Conservation (phyloP, 35 echinoderm and acorn worm genomes). For the Ptychodera flava region DNA sequence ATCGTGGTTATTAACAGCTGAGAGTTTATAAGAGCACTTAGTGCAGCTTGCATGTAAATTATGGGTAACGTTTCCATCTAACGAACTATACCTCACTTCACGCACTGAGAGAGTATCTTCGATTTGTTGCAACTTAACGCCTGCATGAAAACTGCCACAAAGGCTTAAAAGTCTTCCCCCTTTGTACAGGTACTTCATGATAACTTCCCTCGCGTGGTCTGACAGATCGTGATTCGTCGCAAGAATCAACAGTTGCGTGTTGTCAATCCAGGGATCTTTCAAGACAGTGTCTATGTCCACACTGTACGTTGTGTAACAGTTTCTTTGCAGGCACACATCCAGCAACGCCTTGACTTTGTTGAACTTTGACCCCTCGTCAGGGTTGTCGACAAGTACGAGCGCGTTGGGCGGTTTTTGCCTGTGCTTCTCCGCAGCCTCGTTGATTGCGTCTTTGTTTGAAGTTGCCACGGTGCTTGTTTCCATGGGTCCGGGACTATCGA, state of each 20-base stretch:
- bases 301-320: slow-evolving; percentile 84
- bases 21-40: not conserved
- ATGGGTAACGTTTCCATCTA: not conserved
- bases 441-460: not conserved
- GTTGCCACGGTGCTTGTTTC: not conserved
- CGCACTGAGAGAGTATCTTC: not conserved
- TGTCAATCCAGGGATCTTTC: slow-evolving; percentile 81
- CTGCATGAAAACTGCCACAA: not conserved
- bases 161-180: slow-evolving; percentile 7
- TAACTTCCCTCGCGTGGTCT: not conserved
- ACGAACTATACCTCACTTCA: not conserved
- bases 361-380: slow-evolving; percentile 26
- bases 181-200: not conserved
- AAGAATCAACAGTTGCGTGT: slow-evolving; percentile 60
- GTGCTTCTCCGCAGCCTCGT: not conserved
- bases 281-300: slow-evolving; percentile 40
- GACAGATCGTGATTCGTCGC: not conserved
- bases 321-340: slow-evolving; percentile 53
- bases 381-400: slow-evolving; percentile 58
- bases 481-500: not conserved
- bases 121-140: not conserved
- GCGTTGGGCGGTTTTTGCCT: slow-evolving; percentile 63
- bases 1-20: not conserved
- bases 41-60: not conserved
- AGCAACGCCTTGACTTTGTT: slow-evolving; percentile 30